These are phyloP conservation scores for Cremastobaeus sp. DNA, from an alignment of 2,888 invertebrate species.

Conservation along the genomic window DNA sequence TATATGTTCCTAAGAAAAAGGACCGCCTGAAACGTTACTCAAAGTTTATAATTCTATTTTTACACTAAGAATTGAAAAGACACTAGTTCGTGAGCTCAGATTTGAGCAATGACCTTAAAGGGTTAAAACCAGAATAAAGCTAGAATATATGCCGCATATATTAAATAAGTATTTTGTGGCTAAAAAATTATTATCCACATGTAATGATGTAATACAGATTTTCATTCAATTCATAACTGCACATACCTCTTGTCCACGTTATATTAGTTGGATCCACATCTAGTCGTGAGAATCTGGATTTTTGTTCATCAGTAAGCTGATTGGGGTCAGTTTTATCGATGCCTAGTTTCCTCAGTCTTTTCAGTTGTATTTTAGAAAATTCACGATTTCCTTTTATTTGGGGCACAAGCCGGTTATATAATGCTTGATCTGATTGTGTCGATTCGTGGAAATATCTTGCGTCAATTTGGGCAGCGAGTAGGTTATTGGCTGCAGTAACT, in stretches of 20 bases:
- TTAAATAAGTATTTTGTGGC: no score
- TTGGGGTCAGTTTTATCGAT: conserved; percentile 92
- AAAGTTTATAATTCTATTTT: no score
- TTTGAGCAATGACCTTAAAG: no score
- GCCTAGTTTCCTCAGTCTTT: conserved; percentile 85
- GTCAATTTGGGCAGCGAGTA: conserved; percentile 98
- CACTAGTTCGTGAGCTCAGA: no score
- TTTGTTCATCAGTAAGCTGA: conserved; percentile 88
- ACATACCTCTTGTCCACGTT: conserved; percentile 93
- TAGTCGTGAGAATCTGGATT: conserved; percentile 87
- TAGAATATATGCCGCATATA: no score
- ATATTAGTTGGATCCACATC: conserved; percentile 94
- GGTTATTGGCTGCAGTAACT: conserved; percentile 97
- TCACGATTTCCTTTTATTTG: conserved; percentile 86
- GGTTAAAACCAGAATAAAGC: no score
- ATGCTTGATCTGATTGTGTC: conserved; percentile 91
- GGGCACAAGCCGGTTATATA: conserved; percentile 94
- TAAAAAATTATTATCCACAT: no score
- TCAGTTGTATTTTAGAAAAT: conserved; percentile 93
- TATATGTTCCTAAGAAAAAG: no score
- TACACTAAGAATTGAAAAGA: no score
- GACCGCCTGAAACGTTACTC: no score
- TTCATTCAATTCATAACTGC: no score
- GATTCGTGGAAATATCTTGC: conserved; percentile 97
- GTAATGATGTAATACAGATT: no score